Evolutionary conservation across 2,797 vertebrate genomes (phyloP).

Genomic region (Characodon lateralis): DNA sequence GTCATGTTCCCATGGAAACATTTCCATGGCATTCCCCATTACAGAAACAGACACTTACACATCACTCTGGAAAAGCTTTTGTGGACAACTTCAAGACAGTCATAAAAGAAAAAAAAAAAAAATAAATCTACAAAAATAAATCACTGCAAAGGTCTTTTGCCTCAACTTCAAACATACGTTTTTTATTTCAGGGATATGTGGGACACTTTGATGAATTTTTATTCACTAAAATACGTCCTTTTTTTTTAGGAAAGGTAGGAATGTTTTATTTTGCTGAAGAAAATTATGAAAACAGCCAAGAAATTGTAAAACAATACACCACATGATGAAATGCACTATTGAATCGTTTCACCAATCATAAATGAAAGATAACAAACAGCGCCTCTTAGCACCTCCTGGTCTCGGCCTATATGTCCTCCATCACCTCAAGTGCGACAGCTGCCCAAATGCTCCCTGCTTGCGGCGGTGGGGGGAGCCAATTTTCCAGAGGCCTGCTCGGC

Average conservation of each 20-base stretch:
- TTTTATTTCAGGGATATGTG: conserved; percentile 13
- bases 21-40: conserved; percentile 78
- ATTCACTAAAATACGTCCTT: too few relatives aligned
- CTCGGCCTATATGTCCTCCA: conserved; percentile 51
- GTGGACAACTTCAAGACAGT: conserved; percentile 51
- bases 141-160: conserved; percentile 31
- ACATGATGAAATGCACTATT: conserved; percentile 39
- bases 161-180: conserved; percentile 40
- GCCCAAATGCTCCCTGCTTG: conserved; percentile 77
- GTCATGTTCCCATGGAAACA: conserved; percentile 82
- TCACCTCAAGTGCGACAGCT: conserved; percentile 65
- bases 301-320: conserved; percentile 23
- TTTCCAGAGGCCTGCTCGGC: conserved; percentile 75
- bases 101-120: conserved; percentile 35
- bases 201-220: conserved; percentile 7
- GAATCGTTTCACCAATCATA: conserved; percentile 65
- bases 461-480: conserved; percentile 78
- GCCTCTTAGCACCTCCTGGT: conserved; percentile 34
- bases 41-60: conserved; percentile 79
- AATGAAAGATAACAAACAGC: conserved; percentile 65
- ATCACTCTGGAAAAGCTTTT: conserved; percentile 74
- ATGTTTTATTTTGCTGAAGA: neutral
- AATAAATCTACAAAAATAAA: conserved; percentile 12
- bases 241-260: neutral
- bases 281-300: conserved; percentile 1